phyloP scores from a whole-genome alignment of 2,888 invertebrate species.

The Epiblema foenella region DNA sequence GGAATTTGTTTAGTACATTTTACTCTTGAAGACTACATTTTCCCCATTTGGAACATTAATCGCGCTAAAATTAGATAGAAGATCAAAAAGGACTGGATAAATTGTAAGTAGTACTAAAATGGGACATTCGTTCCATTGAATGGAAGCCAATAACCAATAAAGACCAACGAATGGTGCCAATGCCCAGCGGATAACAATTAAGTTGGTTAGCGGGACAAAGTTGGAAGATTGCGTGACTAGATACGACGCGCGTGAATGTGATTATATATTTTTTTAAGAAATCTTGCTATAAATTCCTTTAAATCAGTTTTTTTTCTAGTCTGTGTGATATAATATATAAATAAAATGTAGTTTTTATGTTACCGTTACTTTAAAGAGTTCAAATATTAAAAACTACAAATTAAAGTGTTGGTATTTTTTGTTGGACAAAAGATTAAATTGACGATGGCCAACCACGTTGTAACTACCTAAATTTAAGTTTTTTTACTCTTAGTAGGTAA shows the following conservation, averaged over 20 bases:
- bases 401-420: no score
- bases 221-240: constrained; percentile 30
- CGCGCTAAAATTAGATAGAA: neutral
- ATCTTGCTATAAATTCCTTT: no score
- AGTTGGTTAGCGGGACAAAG: constrained; percentile 40
- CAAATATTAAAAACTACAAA: no score
- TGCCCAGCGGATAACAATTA: constrained; percentile 34
- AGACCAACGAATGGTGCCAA: constrained; percentile 15
- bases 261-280: no score
- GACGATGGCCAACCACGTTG: neutral
- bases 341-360: no score
- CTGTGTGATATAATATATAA: no score
- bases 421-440: neutral
- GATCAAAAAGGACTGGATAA: neutral
- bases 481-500: neutral
- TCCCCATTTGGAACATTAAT: neutral
- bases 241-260: neutral
- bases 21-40: neutral
- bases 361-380: no score
- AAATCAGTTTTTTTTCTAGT: no score
- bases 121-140: neutral
- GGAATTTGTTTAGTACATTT: no score
- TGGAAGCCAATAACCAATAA: constrained; percentile 13
- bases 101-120: neutral
- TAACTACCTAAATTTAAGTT: neutral